Evolutionary conservation across 2,113 vertebrate genomes (phyloP).

Genomic region (Leiothrix lutea): DNA sequence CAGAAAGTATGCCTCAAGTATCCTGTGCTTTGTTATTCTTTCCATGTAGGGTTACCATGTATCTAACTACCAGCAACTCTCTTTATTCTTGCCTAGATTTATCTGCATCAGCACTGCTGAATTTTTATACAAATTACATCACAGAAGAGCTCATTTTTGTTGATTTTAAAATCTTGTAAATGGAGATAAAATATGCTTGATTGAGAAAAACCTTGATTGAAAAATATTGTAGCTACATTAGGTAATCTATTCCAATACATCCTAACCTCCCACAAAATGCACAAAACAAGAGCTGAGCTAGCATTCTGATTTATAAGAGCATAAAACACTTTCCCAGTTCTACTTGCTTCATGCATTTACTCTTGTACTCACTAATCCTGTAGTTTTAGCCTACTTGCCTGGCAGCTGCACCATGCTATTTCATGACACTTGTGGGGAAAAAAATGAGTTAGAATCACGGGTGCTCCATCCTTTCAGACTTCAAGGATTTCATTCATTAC

Average conservation of each 20-base stretch:
- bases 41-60: background rate
- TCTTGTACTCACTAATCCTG: background rate
- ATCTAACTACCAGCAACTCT: background rate
- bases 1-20: background rate
- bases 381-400: background rate
- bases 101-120: background rate
- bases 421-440: background rate
- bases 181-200: background rate
- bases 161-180: background rate
- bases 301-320: background rate
- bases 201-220: background rate
- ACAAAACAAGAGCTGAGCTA: background rate
- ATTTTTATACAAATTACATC: background rate
- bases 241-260: background rate
- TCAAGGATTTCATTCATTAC: background rate
- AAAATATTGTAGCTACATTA: background rate
- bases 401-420: background rate
- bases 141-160: background rate
- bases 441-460: background rate
- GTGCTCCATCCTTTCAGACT: background rate
- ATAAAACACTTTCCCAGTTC: background rate
- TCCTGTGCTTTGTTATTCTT: background rate
- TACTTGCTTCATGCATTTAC: background rate
- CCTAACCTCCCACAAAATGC: background rate
- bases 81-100: background rate